phyloP scores from a whole-genome alignment of 2,113 vertebrate genomes.

The Myanophis thanlyinensis region DNA sequence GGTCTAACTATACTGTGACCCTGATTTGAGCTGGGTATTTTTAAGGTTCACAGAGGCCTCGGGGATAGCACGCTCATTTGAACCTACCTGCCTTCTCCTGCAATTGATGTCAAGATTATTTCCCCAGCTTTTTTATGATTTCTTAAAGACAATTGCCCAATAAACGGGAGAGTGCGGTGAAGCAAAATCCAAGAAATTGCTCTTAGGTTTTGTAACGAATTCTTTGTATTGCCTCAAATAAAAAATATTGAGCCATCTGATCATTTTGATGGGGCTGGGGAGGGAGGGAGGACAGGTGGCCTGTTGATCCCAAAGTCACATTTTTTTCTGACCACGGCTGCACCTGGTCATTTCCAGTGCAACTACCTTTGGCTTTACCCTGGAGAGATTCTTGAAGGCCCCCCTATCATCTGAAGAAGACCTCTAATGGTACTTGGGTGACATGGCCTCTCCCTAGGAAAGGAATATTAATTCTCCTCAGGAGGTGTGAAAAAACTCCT shows the following conservation, averaged over 20 bases:
- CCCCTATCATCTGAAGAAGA: conserved; percentile 74
- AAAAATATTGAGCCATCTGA: background rate
- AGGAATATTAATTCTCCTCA: conserved; percentile 77
- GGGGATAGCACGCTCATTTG: background rate
- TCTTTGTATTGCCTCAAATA: background rate
- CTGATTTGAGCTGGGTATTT: background rate
- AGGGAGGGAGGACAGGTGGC: rapidly evolving
- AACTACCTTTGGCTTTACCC: conserved; percentile 68
- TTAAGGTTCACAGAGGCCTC: background rate
- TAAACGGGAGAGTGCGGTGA: background rate
- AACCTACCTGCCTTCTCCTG: background rate
- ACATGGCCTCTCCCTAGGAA: conserved; percentile 61
- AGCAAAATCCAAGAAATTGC: background rate
- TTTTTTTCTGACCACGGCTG: background rate
- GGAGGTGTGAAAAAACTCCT: conserved; percentile 62
- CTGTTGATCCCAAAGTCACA: background rate
- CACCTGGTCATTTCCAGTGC: conserved; percentile 26
- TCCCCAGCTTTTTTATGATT: background rate
- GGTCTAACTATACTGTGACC: background rate
- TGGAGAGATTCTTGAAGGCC: conserved; percentile 76
- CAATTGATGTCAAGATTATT: background rate
- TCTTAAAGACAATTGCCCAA: background rate
- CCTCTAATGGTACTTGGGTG: conserved; percentile 67
- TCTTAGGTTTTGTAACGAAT: background rate
- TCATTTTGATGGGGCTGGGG: background rate